Evolutionary conservation across 2,797 vertebrate genomes (phyloP).

Genomic region (Hoplostethus mediterraneus): DNA sequence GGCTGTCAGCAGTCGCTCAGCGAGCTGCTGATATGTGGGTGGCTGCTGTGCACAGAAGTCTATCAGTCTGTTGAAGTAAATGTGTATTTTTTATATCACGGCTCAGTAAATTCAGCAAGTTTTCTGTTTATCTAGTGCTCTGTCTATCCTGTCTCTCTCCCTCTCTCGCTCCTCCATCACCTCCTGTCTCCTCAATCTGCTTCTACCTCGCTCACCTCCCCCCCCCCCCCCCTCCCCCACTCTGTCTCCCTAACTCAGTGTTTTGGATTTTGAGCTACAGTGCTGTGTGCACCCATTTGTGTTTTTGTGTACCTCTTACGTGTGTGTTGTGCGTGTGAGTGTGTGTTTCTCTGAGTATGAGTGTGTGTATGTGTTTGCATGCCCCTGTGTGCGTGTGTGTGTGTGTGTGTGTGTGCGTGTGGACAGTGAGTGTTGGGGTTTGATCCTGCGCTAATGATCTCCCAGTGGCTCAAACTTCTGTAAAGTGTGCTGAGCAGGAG

Average conservation of each 20-base stretch:
- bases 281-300: conserved; percentile 64
- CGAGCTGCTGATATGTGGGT: conserved; percentile 65
- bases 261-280: conserved; percentile 62
- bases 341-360: conserved; percentile 15
- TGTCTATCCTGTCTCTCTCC: conserved; percentile 32
- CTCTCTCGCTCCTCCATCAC: background rate
- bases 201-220: conserved; percentile 1
- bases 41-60: conserved; percentile 57
- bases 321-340: conserved; percentile 42
- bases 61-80: conserved; percentile 69
- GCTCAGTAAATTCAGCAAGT: conserved; percentile 29
- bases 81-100: conserved; percentile 48
- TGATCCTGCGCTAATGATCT: conserved; percentile 83
- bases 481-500: conserved; percentile 66
- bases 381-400: background rate
- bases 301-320: background rate
- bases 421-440: conserved; percentile 68
- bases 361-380: conserved; percentile 11
- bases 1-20: conserved; percentile 59
- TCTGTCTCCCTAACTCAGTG: conserved; percentile 36
- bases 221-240: background rate
- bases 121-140: conserved; percentile 33
- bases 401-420: conserved; percentile 34
- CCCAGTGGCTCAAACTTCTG: conserved; percentile 79
- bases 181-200: conserved; percentile 25